Evolutionary conservation across 2,113 vertebrate genomes (phyloP), one percentile per base, ranked within the genome.

Genomic region (Pachycephala philippinensis): DNA sequence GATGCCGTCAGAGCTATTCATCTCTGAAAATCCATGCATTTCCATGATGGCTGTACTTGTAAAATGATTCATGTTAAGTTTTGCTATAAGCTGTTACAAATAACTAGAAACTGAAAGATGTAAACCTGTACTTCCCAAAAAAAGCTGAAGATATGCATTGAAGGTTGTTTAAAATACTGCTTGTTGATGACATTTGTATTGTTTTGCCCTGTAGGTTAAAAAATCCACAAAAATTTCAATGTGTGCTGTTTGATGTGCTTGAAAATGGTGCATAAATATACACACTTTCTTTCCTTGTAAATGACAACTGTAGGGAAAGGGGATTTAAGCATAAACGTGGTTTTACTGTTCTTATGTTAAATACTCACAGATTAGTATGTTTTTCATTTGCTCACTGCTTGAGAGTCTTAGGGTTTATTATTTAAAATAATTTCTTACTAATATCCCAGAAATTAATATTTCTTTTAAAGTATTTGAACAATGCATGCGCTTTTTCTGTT

Each of bases 201-300:
- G 91, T 93, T 98, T 97, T 97, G 66, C 72, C 61, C 91, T 87
- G 79, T 95, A 83, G 60, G 70, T 90, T 91, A 93, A 87, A 93
- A 95, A 93, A 59, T 69, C n/a, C 40, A 39, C 80, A 60, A 47
- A 81, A 90, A 84, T 64, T 94, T 97, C 85, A 64, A 2, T 95
- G 95, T 98, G 95, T 97, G 89, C 89, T 97, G 95, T 97, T 97
- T 94, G 94, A 98, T 97, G 96, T 98, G 97, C 97, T 98, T 98
- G 94, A 95, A 98, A 97, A 92, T 64, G 91, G 90, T 98, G 96
- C 96, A 98, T 90, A 93, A 88, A 94, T 97, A 96, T 97, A 97
- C 87, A 89, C 72, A 90, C 77, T 96, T 87, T 65, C 59, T 97
- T 94, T 78, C 87, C 28, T 95, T 97, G 95, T 98, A 97, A 96